Base-by-base conservation (phyloP, 2,113 vertebrate genomes). In the Oryzias celebensis region DNA sequence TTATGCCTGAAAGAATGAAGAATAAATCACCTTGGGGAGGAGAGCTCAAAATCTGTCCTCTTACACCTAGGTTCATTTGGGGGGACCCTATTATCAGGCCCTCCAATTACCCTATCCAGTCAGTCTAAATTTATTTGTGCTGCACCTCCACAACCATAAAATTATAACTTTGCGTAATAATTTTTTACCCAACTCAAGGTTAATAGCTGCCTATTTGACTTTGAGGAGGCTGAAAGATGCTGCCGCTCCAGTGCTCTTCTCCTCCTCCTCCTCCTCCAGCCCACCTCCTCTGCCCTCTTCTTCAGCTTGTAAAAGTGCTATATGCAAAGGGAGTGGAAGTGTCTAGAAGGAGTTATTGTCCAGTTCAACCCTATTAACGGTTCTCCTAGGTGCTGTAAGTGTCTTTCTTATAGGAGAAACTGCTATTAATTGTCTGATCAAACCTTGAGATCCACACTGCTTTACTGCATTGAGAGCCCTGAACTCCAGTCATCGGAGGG, bases 81-180 rank as follows among this genome's bases (percentile, higher is more conserved):
- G 76, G 68, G 73, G 67, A 84, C 85, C 87, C 87, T 86, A 90
- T 92, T 91, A 91, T 83, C 41, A 67, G 78, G 81, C 83, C 87
- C 85, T 91, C 86, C 90, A 90, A 92, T 92, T 91, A 92, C 87
- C 83, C 90, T 91, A 88, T 90, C 91, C 89, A 81, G 65, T 76
- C 82, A 56, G 71, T 77, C 70, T 87, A 77, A 91, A 92, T 92
- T 91, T 92, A 92, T 93, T 91, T 92, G 88, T 82, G 75, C 86
- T 73, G 73, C 88, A 86, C 84, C 80, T 81, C 78, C 84, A 78
- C 87, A 76, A 71, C 87, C 86, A 91, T 92, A 92, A 92, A 93
- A 91, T 92, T 90, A 89, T 85, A 92, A 92, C 88, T 89, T 91
- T 89, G 88, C 86, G 78, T 92, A 89, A 92, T 93, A 87, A 90